Evolutionary conservation across 2,113 vertebrate genomes (phyloP).

Genomic region (Etheostoma cragini): DNA sequence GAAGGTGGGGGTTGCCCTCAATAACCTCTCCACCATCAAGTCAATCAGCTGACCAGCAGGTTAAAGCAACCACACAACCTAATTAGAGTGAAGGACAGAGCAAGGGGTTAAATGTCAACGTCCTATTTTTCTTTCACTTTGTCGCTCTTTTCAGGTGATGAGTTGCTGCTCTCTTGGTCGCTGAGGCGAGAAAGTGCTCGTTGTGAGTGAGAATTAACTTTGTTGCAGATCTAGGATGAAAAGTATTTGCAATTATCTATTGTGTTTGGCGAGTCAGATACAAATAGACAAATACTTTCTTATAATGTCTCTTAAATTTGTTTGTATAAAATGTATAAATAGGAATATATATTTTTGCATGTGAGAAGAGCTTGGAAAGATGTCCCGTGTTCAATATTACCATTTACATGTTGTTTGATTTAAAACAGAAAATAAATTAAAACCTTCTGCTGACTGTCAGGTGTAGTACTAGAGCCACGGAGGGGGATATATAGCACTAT

Average conservation of each 20-base stretch:
- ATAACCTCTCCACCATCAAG: constrained; percentile 73
- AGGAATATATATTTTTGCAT: background rate
- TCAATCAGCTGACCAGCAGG: constrained; percentile 82
- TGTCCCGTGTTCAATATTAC: background rate
- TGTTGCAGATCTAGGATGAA: constrained; percentile 32
- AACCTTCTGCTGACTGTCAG: background rate
- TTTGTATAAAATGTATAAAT: background rate
- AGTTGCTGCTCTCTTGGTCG: constrained; percentile 82
- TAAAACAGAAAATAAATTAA: background rate
- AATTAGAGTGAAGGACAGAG: constrained; percentile 86
- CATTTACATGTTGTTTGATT: background rate
- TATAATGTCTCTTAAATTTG: background rate
- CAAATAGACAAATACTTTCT: background rate
- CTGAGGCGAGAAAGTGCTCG: constrained; percentile 52
- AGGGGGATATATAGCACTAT: no score
- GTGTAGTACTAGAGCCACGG: background rate
- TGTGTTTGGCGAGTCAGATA: background rate
- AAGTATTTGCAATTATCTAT: constrained; percentile 11
- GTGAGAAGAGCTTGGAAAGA: background rate
- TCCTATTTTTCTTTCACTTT: constrained; percentile 57
- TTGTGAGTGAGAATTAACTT: constrained; percentile 29
- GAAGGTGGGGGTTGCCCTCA: constrained; percentile 81
- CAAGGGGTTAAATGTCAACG: constrained; percentile 85
- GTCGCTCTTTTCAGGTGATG: constrained; percentile 40
- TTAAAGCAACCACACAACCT: constrained; percentile 89